Conservation (phyloP, 1,140 invertebrate genomes). For the Drosophila funebris region DNA sequence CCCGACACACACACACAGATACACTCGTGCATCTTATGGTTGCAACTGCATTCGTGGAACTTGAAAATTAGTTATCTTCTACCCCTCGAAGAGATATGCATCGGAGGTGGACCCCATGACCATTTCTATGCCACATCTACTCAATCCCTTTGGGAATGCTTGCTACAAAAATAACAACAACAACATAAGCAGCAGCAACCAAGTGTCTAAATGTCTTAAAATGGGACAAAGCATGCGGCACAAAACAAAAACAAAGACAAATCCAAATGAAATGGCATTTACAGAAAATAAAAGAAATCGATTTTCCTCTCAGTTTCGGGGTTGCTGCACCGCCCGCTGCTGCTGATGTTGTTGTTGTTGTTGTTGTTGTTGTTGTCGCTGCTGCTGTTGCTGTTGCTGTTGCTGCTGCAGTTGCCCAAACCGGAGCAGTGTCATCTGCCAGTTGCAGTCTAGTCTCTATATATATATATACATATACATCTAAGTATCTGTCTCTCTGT, state of each 20-base stretch:
- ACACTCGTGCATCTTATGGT: conserved; percentile 17
- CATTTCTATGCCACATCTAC: conserved; percentile 45
- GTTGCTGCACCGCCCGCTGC: conserved; percentile 46
- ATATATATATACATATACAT: conserved; percentile 17
- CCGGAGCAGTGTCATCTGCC: conserved; percentile 71
- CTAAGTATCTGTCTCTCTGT: neutral
- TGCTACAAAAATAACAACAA: conserved; percentile 37
- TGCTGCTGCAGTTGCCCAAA: conserved; percentile 45
- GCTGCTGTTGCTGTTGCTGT: no score
- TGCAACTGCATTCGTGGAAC: conserved; percentile 76
- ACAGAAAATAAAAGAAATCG: conserved; percentile 68
- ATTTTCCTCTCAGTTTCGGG: conserved; percentile 53
- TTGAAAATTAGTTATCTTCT: conserved; percentile 64
- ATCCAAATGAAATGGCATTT: conserved; percentile 76
- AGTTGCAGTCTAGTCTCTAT: conserved; percentile 34
- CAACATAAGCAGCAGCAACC: conserved; percentile 31
- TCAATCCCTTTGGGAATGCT: conserved; percentile 68
- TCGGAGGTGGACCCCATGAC: conserved; percentile 47
- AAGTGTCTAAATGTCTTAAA: conserved; percentile 69
- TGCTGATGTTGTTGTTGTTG: conserved; percentile 20
- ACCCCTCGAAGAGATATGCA: conserved; percentile 63
- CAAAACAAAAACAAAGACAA: conserved; percentile 62
- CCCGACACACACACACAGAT: conserved; percentile 5
- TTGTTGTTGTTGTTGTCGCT: conserved; percentile 32
- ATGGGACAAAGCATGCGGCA: conserved; percentile 78